Evolutionary conservation across 53 echinoderm and acorn worm genomes (phyloP), one percentile per base, ranked within the genome.

Genomic region (Paelopatides confundens): DNA sequence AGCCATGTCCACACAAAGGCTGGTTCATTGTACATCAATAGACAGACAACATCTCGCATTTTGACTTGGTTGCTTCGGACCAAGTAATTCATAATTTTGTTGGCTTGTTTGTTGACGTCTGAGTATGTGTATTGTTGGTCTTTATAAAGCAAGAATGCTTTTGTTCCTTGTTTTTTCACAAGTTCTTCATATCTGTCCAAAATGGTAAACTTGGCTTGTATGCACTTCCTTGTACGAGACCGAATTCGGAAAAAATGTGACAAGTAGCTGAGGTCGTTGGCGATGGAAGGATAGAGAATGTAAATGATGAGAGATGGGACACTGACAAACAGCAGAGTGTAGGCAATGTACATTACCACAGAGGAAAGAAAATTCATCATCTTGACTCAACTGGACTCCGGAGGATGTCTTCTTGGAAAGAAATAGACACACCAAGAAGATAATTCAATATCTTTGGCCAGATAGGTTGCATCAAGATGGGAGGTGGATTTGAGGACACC

Each of bases 11-110:
- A 95, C 1, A 95, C 85, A 47, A 85, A 97, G 18, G 86, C 81
- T 1, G 97, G 97, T 37, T 95, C 95, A 37, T 97, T 97, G 54
- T 87, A 82, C 95, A 97, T 92, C 30, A 97, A 87, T 3, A 97
- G 34, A 24, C 93, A 91, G 4, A 92, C 90, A 4, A 93, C 87
- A 62, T 95, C 95, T 30, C 82, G 31, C 36, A 23, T 74, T 37
- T 71, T 81, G 11, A 94, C 88, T 34, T 66, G 90, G 24, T 87
- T 83, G 29, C 83, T 84, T 2, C 39, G 10, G 2, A 83, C 63
- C 24, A 83, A 9, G 26, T 83, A 83, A 31, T 83, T 43, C 29
- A 29, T 65, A 1, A 96, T 74, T 43, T 65, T 83, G 65, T 94
- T 96, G 34, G 92, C 88, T 31, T 86, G 49, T 31, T 28, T 74